A percentile compares a stretch with the other conserved stretches of the same genome.
These are phyloP conservation scores for Marmota flaviventris DNA, from an alignment of 2,113 vertebrate genomes.

Conservation along the genomic window DNA sequence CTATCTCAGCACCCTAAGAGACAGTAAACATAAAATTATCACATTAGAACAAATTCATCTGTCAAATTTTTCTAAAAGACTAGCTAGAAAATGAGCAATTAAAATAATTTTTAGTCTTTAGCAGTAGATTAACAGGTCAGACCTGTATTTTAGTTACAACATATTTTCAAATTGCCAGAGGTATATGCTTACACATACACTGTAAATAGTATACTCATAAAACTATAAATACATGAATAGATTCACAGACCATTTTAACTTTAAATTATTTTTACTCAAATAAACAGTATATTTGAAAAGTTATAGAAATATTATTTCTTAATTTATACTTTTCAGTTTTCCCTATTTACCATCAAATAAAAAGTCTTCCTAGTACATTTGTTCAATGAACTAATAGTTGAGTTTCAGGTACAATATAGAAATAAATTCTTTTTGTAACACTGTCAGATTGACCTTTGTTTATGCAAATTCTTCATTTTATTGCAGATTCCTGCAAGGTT, in stretches of 20 bases:
- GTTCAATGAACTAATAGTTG: conserved; percentile 54
- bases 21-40: conserved; percentile 62
- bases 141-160: conserved; percentile 64
- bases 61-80: conserved; percentile 69
- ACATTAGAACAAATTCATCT: conserved; percentile 52
- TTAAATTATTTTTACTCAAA: neutral
- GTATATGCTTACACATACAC: conserved; percentile 24
- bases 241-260: conserved; percentile 22
- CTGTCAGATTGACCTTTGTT: neutral
- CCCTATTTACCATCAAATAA: conserved; percentile 50
- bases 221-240: neutral
- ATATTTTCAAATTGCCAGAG: conserved; percentile 66
- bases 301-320: conserved; percentile 58
- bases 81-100: conserved; percentile 60
- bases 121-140: conserved; percentile 66
- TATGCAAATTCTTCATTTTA: conserved; percentile 47
- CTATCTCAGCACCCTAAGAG: conserved; percentile 26
- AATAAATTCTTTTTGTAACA: conserved; percentile 48
- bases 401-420: conserved; percentile 27
- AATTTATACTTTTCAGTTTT: conserved; percentile 58
- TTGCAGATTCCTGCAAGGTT: neutral
- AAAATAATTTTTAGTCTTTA: conserved; percentile 73
- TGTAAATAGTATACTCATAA: conserved; percentile 43
- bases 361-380: conserved; percentile 26
- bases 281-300: conserved; percentile 48